Percentiles rank a stretch among this genome's conserved stretches.
phyloP scores from a whole-genome alignment of 2,113 vertebrate species.

The Hippocampus barbouri region DNA sequence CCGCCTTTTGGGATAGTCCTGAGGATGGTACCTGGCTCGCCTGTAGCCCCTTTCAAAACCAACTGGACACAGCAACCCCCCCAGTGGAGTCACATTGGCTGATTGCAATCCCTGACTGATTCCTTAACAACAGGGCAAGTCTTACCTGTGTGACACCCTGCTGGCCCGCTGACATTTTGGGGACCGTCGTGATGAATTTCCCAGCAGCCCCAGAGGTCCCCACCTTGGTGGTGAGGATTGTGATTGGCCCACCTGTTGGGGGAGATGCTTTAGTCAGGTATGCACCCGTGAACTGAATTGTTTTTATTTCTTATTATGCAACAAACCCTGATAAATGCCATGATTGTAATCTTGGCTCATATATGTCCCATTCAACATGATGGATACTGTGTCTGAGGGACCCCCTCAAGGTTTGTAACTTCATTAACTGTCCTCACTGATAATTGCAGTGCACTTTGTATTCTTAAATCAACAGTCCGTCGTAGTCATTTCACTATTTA shows the following conservation, averaged over 20 bases:
- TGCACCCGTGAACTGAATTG: constrained; percentile 42
- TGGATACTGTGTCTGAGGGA: no score
- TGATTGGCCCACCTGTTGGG: constrained; percentile 79
- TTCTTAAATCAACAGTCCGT: neutral
- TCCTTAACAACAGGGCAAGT: neutral
- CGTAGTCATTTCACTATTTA: neutral
- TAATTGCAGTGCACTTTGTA: neutral
- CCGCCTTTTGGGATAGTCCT: constrained; percentile 87
- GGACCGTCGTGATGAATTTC: constrained; percentile 87
- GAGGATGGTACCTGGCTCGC: constrained; percentile 86
- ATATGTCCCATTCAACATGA: no score
- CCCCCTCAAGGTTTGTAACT: no score
- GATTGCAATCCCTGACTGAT: neutral
- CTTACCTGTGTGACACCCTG: constrained; percentile 88
- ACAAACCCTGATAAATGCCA: neutral
- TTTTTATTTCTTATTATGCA: neutral
- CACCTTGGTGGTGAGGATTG: constrained; percentile 86
- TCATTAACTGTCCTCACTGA: no score
- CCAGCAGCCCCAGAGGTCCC: constrained; percentile 84
- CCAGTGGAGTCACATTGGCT: neutral
- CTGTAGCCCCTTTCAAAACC: constrained; percentile 85
- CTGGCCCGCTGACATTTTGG: constrained; percentile 80
- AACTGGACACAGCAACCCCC: constrained; percentile 65
- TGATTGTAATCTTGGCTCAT: no score
- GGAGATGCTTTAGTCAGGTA: neutral